Evolutionary conservation across 2,888 invertebrate species (phyloP), one percentile per base, ranked within the genome.

Genomic region (Plebejus melissa): DNA sequence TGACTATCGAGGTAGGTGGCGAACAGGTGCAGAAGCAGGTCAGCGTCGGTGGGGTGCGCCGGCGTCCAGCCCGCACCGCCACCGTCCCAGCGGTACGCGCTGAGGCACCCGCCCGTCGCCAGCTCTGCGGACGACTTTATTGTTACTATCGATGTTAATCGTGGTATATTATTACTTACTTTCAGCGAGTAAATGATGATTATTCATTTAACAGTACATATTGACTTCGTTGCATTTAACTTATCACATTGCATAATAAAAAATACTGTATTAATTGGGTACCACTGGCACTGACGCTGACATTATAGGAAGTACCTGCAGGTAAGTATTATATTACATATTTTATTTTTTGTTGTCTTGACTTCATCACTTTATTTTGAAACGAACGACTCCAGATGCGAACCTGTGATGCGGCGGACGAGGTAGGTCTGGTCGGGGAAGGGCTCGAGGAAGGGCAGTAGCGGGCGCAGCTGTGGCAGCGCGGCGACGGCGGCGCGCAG

Each of bases 1-100:
- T 97, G 96, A 11, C 96, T 96, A 89, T 98, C 98, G 91, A 99
- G 93, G 88, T 98, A 99, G 0, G 96, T 95, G 78, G 97, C 96
- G 79, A 98, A 94, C 80, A 98, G 88, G 87, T 98, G 98, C 94
- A 98, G 96, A 77, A 99, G 93, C 80, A 98, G 96, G 83, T 96
- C 96, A 41, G 97, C 95, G 93, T 99, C 98, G n/a, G 97, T 96
- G 16, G 98, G 98, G 80, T 97, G 92, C 82, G 96, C 95, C 77
- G 96, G 96, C 81, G 96, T 96, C 98, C 98, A 98, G 74, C 95
- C 95, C 82, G 96, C 91, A 69, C 97, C 96, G 71, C 98, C 98
- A 76, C 96, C 95, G 89, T 96, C 96, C 98, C 98, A 98, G 79
- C 96, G 96, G 90, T 97, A 99, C 82, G 96, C 96, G 83, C 97